A percentile compares a stretch with the other conserved stretches of the same genome.
These are phyloP conservation scores for Seriola quinqueradiata DNA, from an alignment of 2,113 vertebrate species.

Conservation along the genomic window DNA sequence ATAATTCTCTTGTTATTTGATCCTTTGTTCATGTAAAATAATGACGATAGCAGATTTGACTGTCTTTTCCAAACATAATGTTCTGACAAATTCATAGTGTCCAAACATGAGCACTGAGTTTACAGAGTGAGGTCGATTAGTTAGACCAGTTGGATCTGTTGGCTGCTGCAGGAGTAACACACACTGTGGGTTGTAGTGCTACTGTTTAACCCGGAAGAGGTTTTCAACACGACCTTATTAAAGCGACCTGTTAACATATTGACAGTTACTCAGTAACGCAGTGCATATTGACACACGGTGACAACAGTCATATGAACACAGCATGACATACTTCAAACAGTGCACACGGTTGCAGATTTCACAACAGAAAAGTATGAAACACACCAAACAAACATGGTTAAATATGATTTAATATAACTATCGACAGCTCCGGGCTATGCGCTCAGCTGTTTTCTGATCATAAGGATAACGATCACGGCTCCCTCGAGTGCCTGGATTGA, in stretches of 20 bases:
- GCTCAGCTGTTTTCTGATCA: neutral
- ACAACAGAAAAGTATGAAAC: neutral
- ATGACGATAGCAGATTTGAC: neutral
- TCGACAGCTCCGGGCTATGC: neutral
- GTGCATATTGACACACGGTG: constrained; percentile 7
- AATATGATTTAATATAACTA: neutral
- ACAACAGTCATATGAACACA: neutral
- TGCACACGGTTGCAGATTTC: too few relatives aligned
- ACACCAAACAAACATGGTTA: neutral
- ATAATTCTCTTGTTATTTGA: too few relatives aligned
- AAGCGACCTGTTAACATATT: neutral
- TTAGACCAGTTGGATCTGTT: constrained; percentile 18
- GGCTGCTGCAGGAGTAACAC: neutral
- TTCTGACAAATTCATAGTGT: neutral
- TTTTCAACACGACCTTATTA: constrained; percentile 42
- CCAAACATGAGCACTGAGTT: neutral
- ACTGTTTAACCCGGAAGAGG: neutral
- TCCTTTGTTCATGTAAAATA: neutral
- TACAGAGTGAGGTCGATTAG: neutral
- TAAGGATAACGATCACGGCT: constrained; percentile 20
- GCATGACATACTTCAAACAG: too few relatives aligned
- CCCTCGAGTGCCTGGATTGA: constrained; percentile 7
- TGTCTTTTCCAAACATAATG: neutral
- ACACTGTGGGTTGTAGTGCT: neutral
- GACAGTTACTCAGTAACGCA: constrained; percentile 21